Conservation (phyloP, 1,140 invertebrate genomes). For the Cyclargus thomasi region DNA sequence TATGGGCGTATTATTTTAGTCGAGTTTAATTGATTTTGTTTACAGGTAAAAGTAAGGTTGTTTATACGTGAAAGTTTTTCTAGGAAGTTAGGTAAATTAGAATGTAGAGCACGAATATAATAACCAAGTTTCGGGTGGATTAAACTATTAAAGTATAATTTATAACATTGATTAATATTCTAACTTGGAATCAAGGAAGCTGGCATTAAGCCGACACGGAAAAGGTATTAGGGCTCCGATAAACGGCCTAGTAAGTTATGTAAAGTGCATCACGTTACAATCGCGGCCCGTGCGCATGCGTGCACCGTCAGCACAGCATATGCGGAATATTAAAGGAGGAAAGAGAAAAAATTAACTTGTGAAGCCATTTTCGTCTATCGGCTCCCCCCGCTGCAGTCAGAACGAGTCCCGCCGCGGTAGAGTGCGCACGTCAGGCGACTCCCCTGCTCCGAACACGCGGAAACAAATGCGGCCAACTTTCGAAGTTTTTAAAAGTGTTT, state of each 20-base stretch:
- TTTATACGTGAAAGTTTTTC: background rate
- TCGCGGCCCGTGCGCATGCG: conserved; percentile 65
- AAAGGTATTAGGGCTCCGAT: conserved; percentile 70
- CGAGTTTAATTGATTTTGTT: no score
- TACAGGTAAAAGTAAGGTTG: no score
- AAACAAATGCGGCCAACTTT: conserved; percentile 10
- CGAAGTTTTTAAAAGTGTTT: background rate
- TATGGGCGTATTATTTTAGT: no score
- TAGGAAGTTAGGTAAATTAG: conserved; percentile 6
- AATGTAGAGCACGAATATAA: conserved; percentile 40
- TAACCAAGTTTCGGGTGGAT: conserved; percentile 43
- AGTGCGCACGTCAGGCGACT: conserved; percentile 32
- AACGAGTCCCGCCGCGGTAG: conserved; percentile 48
- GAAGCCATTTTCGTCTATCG: conserved; percentile 73
- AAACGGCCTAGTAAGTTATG: conserved; percentile 72
- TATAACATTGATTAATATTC: conserved; percentile 64
- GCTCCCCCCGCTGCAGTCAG: conserved; percentile 56
- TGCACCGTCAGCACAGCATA: conserved; percentile 66
- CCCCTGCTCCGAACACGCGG: conserved; percentile 32
- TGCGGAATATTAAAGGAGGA: conserved; percentile 74
- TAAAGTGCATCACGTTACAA: conserved; percentile 71
- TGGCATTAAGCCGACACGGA: conserved; percentile 62
- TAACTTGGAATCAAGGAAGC: conserved; percentile 49
- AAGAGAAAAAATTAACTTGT: conserved; percentile 75
- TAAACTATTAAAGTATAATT: conserved; percentile 40